Conservation (phyloP, 2,113 vertebrate species). For the Mirounga angustirostris region DNA sequence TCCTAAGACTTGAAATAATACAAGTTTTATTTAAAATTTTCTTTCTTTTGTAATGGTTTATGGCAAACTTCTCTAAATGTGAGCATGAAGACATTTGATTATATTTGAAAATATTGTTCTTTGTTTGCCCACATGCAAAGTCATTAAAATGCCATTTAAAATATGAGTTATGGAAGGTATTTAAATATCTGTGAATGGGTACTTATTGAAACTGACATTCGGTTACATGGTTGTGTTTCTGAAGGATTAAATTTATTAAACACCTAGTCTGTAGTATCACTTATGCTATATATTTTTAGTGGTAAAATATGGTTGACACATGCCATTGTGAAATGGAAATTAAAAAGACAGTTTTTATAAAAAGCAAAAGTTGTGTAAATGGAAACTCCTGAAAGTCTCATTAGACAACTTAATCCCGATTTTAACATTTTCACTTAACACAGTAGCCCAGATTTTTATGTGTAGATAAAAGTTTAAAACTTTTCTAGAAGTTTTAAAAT, state of each 20-base stretch:
- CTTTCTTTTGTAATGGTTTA: conserved; percentile 50
- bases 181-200: not conserved
- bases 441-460: not conserved
- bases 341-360: not conserved
- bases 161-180: conserved; percentile 4
- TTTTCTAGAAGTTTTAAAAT: not conserved
- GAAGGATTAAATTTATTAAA: conserved; percentile 50
- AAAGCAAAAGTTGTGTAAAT: conserved; percentile 23
- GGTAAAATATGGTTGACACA: not conserved
- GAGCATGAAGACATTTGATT: conserved; percentile 61
- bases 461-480: not conserved
- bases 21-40: conserved; percentile 50
- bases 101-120: conserved; percentile 62
- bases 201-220: not conserved
- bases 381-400: conserved; percentile 18
- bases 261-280: conserved; percentile 8
- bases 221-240: conserved; percentile 32
- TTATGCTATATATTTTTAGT: conserved; percentile 10
- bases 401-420: not conserved
- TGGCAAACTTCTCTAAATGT: conserved; percentile 54
- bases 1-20: conserved; percentile 4
- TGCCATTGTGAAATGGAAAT: conserved; percentile 32
- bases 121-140: conserved; percentile 58
- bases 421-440: conserved; percentile 31
- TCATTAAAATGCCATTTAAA: conserved; percentile 58